phyloP scores from a whole-genome alignment of 37 sponge, comb jelly and placozoan genomes.

The Ephydatia muelleri region DNA sequence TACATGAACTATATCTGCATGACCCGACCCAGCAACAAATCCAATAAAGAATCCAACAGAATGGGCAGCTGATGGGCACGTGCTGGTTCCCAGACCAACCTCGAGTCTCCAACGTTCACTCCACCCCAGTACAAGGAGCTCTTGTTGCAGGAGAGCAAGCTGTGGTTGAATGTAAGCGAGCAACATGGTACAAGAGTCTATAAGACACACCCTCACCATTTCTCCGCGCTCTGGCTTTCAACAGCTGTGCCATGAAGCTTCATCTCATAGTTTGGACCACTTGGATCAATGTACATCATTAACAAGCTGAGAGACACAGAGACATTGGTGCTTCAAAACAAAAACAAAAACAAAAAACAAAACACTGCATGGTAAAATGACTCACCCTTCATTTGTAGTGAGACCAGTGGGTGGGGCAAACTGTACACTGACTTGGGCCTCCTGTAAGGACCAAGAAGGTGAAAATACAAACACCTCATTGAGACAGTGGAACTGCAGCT shows the following conservation, averaged over 20 bases:
- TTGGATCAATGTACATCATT: conserved; percentile 51
- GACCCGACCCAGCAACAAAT: too few relatives aligned
- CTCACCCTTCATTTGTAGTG: conserved; percentile 12
- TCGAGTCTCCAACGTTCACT: conserved; percentile 29
- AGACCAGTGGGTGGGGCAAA: conserved; percentile 34
- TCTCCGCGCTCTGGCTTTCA: background rate
- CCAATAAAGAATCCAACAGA: too few relatives aligned
- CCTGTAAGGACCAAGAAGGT: background rate
- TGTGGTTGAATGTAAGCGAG: background rate
- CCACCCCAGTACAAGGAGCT: conserved; percentile 56
- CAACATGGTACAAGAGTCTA: too few relatives aligned
- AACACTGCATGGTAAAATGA: background rate
- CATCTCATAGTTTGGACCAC: conserved; percentile 59
- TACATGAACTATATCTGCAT: background rate
- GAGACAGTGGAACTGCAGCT: background rate
- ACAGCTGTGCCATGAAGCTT: conserved; percentile 53
- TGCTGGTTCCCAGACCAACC: conserved; percentile 7
- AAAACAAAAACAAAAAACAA: too few relatives aligned
- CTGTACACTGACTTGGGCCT: conserved; percentile 23
- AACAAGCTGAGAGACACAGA: background rate
- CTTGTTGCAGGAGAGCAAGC: conserved; percentile 46
- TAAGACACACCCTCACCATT: background rate
- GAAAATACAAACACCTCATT: too few relatives aligned
- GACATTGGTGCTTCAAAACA: too few relatives aligned
- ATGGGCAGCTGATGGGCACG: background rate